Evolutionary conservation across 2,797 vertebrate species (phyloP).

Genomic region (Strix occidentalis): DNA sequence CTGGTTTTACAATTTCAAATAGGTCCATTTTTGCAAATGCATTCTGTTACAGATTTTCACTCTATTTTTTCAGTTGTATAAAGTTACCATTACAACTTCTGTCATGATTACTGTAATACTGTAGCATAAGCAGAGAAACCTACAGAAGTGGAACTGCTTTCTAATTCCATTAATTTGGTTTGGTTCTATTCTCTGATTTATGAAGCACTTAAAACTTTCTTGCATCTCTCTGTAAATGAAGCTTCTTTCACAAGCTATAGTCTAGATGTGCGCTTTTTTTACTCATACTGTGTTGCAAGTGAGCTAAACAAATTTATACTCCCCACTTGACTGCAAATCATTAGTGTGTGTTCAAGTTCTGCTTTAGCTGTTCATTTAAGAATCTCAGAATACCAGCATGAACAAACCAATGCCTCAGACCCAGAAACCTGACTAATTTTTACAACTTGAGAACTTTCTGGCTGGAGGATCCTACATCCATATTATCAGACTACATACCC

Average conservation of each 20-base stretch:
- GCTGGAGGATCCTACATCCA: background rate
- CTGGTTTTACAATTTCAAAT: background rate
- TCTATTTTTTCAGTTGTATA: background rate
- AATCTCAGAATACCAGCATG: background rate
- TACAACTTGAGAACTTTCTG: background rate
- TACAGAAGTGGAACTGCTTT: background rate
- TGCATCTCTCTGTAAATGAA: background rate
- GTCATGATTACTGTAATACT: background rate
- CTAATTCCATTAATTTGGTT: background rate
- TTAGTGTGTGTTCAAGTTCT: background rate
- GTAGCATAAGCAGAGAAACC: background rate
- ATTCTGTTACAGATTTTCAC: background rate
- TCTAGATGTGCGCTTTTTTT: background rate
- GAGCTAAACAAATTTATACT: background rate
- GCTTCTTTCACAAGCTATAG: background rate
- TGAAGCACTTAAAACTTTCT: background rate
- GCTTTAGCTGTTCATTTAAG: background rate
- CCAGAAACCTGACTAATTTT: background rate
- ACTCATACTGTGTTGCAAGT: background rate
- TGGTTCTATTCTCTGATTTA: background rate
- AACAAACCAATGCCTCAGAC: background rate
- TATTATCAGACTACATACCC: rapidly evolving
- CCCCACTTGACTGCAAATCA: background rate
- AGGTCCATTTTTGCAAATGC: background rate
- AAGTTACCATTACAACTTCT: background rate